Evolutionary conservation across 2,888 invertebrate genomes (phyloP).

Genomic region (Flexamia atlantica): DNA sequence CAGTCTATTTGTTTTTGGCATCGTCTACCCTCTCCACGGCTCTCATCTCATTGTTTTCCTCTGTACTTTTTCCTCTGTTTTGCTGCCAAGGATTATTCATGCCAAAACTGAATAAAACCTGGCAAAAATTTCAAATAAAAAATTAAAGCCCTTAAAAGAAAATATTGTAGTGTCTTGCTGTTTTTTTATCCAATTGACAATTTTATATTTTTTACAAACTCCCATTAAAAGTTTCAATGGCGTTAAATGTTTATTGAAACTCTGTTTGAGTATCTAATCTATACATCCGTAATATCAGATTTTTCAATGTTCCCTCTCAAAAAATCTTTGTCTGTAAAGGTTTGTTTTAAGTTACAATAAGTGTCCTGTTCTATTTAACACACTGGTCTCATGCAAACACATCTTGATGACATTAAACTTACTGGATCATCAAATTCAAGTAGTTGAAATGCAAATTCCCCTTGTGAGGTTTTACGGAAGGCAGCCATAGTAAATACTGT

Average conservation of each 20-base stretch:
- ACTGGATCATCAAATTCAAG: slow-evolving; percentile 34
- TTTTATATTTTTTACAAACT: no score
- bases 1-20: background rate
- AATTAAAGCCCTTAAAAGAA: no score
- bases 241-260: no score
- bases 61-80: background rate
- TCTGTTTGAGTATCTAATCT: no score
- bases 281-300: no score
- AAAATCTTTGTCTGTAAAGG: background rate
- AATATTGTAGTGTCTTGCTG: background rate
- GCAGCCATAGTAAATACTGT: background rate
- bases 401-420: background rate
- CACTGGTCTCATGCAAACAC: background rate
- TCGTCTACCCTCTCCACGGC: background rate
- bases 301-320: no score
- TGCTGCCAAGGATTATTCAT: background rate
- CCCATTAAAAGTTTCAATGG: no score
- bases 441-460: slow-evolving; percentile 48
- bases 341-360: background rate
- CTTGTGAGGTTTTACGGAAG: slow-evolving; percentile 37
- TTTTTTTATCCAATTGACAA: background rate
- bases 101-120: background rate
- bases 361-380: background rate
- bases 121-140: slow-evolving; percentile 3
- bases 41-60: background rate